Conservation (phyloP, 2,113 vertebrate species). For the Cochlearius cochlearius region DNA sequence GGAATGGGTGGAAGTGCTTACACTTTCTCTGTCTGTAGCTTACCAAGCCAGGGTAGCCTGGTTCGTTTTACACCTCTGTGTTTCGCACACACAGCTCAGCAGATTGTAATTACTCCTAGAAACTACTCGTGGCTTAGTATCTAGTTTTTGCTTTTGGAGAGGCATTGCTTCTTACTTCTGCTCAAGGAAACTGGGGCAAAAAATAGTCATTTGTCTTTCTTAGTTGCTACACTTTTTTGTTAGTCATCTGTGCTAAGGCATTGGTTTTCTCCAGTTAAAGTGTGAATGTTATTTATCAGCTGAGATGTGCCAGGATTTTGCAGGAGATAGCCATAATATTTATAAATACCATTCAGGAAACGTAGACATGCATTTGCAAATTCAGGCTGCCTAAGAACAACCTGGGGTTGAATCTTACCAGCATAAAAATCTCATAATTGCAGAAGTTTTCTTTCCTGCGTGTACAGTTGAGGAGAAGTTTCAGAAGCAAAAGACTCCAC, state of each 20-base stretch:
- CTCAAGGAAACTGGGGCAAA: not conserved
- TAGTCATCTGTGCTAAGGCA: not conserved
- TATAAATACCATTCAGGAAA: not conserved
- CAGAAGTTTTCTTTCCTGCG: not conserved
- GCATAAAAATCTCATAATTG: not conserved
- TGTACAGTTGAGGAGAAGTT: not conserved
- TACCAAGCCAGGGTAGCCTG: not conserved
- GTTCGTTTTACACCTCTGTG: not conserved
- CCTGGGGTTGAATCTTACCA: not conserved
- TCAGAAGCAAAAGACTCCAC: not conserved
- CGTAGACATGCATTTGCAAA: rapidly evolving
- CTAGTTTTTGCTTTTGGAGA: not conserved
- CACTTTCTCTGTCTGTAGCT: rapidly evolving
- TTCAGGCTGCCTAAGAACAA: not conserved
- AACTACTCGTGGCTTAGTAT: not conserved
- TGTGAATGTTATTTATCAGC: not conserved
- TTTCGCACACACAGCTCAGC: not conserved
- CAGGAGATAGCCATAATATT: not conserved
- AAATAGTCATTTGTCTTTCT: not conserved
- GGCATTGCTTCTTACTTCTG: not conserved
- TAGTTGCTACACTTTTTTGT: not conserved
- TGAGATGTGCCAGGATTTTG: not conserved
- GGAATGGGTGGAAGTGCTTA: not conserved
- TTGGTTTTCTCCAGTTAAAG: not conserved
- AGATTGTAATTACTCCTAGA: not conserved